Evolutionary conservation across 2,113 vertebrate genomes (phyloP), one percentile per base, ranked within the genome.

Genomic region (Rhabdornis inornatus): DNA sequence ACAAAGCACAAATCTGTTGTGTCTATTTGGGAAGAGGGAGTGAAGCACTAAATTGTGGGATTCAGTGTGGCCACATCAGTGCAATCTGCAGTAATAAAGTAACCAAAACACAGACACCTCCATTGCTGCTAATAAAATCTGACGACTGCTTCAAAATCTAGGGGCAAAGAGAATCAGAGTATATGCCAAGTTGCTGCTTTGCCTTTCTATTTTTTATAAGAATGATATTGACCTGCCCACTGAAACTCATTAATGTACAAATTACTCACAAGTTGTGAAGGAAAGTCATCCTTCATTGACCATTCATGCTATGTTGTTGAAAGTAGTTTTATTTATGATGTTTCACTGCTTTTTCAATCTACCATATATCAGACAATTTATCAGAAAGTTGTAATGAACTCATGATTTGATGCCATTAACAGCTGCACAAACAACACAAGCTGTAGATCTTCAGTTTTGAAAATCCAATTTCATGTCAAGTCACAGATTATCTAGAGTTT

Each of bases 291-390:
- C 61, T 85, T 87, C 42, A 35, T 33, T 87, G 80, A 64, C 71
- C 40, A 30, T 70, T 92, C 39, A 17, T 15, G 8, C 50, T 61
- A n/a, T 27, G 37, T 64, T 87, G 71, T 82, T 63, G 69, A 70
- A 93, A 93, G 15, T n/a, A 64, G 31, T 79, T 95, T 92, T 91
- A 81, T 94, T 90, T 83, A 89, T 77, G 40, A 40, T 80, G 25
- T 65, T 89, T 74, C 55, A 45, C 19, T 86, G 20, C 40, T 92
- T 68, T 78, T 85, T 78, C 30, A 47, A 23, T 68, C 61, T 87
- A 45, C n/a, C 4, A 18, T 66, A 23, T 59, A 92, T 93, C 52
- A 87, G 47, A 84, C 3, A 65, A 84, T 82, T 80, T 42, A 92
- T 74, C 39, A 84, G 22, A 70, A 96, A 66, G 27, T 87, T 89